phyloP scores from a whole-genome alignment of 2,113 vertebrate genomes.

The Bettongia penicillata region DNA sequence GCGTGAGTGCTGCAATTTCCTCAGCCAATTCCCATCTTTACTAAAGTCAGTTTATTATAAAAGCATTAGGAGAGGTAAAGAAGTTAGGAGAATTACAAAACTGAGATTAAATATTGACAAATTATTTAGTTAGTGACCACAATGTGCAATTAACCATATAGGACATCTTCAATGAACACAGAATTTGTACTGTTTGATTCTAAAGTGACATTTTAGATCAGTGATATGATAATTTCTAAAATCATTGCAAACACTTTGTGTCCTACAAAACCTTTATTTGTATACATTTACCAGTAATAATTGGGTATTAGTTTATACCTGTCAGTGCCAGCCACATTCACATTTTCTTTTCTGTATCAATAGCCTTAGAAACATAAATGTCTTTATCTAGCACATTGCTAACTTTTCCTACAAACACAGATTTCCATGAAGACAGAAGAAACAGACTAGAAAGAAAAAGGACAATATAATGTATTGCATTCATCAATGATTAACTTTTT shows the following conservation, averaged over 20 bases:
- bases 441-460: conserved; percentile 21
- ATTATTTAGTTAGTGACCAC: not conserved
- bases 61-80: not conserved
- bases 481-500: conserved; percentile 17
- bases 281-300: not conserved
- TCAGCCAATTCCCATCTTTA: not conserved
- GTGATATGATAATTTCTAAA: conserved; percentile 41
- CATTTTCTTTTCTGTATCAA: not conserved
- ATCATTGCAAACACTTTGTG: conserved; percentile 23
- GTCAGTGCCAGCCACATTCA: conserved; percentile 32
- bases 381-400: not conserved
- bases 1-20: not conserved
- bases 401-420: conserved; percentile 3
- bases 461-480: conserved; percentile 24
- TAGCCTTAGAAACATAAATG: not conserved
- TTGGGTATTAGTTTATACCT: conserved; percentile 24
- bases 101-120: not conserved
- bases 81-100: not conserved
- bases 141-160: not conserved
- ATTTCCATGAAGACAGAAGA: conserved; percentile 25
- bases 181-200: not conserved
- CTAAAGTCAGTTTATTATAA: not conserved
- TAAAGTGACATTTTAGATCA: conserved; percentile 30
- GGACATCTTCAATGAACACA: not conserved
- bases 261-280: not conserved